Percentiles rank a stretch among this genome's conserved stretches.
phyloP scores from a whole-genome alignment of 2,113 vertebrate species.

The Saguinus imperator region DNA sequence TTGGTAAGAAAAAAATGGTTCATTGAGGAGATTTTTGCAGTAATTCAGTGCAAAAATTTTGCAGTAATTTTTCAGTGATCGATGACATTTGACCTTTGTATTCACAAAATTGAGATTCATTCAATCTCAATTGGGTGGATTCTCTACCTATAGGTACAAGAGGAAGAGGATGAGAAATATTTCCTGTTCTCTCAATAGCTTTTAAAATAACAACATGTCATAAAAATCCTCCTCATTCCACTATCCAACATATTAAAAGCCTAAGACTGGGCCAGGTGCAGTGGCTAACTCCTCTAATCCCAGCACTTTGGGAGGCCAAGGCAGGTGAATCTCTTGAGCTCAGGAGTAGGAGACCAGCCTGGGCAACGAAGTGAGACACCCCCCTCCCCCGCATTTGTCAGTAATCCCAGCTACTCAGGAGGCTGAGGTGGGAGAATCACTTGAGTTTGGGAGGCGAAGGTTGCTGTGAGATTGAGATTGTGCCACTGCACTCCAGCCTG shows the following conservation, averaged over 20 bases:
- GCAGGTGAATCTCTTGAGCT: too few relatives aligned
- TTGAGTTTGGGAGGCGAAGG: too few relatives aligned
- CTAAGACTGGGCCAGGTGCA: neutral
- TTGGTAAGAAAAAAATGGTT: neutral
- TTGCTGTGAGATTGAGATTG: too few relatives aligned
- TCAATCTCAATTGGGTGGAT: neutral
- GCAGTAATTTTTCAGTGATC: neutral
- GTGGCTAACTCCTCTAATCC: too few relatives aligned
- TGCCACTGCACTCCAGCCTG: too few relatives aligned
- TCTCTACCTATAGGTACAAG: neutral
- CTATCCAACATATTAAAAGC: neutral
- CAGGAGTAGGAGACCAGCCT: too few relatives aligned
- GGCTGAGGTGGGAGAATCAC: too few relatives aligned
- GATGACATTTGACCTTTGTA: neutral
- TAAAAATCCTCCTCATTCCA: neutral
- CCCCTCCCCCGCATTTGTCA: too few relatives aligned
- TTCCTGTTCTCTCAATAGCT: slow-evolving; percentile 10
- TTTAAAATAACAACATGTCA: neutral
- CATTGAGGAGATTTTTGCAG: neutral
- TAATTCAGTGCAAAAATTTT: neutral
- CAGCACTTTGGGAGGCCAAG: too few relatives aligned
- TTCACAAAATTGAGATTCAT: too few relatives aligned
- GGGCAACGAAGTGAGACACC: too few relatives aligned
- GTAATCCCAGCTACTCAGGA: too few relatives aligned
- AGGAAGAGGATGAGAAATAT: neutral